Evolutionary conservation across 2,113 vertebrate genomes (phyloP).

Genomic region (Atractosteus spatula): DNA sequence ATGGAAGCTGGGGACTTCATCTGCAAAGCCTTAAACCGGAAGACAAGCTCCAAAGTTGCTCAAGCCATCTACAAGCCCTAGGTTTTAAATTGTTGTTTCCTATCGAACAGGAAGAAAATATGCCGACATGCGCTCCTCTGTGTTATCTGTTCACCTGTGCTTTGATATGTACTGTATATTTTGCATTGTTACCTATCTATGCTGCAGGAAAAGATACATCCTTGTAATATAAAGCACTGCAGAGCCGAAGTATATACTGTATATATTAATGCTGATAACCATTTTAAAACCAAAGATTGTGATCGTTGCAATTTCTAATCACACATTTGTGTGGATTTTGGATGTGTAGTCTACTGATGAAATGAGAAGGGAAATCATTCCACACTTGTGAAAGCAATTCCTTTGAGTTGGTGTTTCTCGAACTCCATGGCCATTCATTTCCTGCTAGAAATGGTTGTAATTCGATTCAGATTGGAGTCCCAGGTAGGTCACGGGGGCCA

Average conservation of each 20-base stretch:
- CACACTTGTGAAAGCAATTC: slow-evolving; percentile 6
- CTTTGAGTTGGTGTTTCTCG: background rate
- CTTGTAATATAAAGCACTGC: background rate
- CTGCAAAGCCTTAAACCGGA: slow-evolving; percentile 78
- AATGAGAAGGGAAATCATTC: background rate
- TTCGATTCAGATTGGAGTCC: slow-evolving; percentile 16
- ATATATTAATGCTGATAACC: background rate
- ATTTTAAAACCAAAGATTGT: background rate
- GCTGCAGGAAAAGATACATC: background rate
- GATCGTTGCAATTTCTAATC: background rate
- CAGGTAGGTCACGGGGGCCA: slow-evolving; percentile 15
- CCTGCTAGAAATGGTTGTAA: slow-evolving; percentile 32
- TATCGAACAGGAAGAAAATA: background rate
- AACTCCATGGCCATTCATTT: slow-evolving; percentile 27
- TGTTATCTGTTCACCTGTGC: slow-evolving; percentile 14
- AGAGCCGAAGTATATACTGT: too few relatives aligned
- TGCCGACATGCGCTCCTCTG: slow-evolving; percentile 9
- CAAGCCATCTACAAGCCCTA: slow-evolving; percentile 62
- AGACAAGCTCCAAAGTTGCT: slow-evolving; percentile 89
- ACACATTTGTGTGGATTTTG: background rate
- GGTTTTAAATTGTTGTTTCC: slow-evolving; percentile 16
- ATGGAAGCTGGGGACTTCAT: slow-evolving; percentile 89
- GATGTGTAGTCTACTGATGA: background rate
- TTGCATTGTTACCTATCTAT: background rate
- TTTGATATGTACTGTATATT: slow-evolving; percentile 1